Evolutionary conservation across 2,888 invertebrate species (phyloP), one percentile per base, ranked within the genome.

Genomic region (Drosophila niveifrons): DNA sequence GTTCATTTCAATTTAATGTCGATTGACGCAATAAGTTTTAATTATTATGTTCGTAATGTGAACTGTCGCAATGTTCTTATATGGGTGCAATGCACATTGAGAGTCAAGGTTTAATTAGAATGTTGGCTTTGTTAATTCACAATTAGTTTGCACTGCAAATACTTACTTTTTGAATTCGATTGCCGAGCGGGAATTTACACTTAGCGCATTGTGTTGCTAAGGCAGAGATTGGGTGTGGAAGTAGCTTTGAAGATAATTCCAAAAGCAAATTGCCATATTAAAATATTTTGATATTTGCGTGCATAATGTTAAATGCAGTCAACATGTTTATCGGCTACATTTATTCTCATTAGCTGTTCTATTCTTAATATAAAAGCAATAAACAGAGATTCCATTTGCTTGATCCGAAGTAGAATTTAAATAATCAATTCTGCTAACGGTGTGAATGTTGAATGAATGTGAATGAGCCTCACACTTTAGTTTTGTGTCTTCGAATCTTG

Each of bases 21-120:
- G 17, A 61, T 50, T 50, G 61, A 17, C 36, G 11, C 39, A 23
- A 66, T 63, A 44, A 51, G 17, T 59, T 31, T 63, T 44, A 56
- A 62, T 57, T 51, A 57, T 46, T 48, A 46, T 13, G 46, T 41
- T 61, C 34, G 48, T 46, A 67, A 64, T 67, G 57, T 47, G 48
- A 66, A 43, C 36, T 52, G 34, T 44, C 44, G 39, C 23, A 47
- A 55, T 29, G 58, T 34, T 69, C 48, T 51, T 56, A 63, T 74
- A 65, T 52, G 34, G 34, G 13, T 44, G 47, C 36, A 59, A 44
- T 57, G 44, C 28, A 3, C 18, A 50, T 57, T 67, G 2, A 29
- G 44, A 53, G 56, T 52, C 75, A 75, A 69, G 78, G 82, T 64
- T 75, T 41, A 68, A 75, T 80, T 75, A 72, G 82, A 82, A 58